Base-by-base conservation (phyloP, 2,888 invertebrate species). In the Aleiodes leptofemur region DNA sequence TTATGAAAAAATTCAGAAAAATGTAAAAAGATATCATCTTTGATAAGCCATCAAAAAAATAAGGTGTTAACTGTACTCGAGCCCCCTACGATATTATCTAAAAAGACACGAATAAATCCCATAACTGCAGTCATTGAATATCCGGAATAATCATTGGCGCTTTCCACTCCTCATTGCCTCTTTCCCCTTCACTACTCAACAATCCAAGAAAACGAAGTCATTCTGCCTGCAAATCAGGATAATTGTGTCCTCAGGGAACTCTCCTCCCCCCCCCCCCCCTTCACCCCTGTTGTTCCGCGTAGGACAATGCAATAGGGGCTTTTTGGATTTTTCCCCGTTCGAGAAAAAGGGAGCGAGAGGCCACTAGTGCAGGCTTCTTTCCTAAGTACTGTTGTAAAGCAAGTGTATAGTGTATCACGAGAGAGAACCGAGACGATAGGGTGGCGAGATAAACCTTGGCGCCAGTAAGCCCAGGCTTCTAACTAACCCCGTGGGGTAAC, bases 171-270 rank as follows among this genome's bases (percentile, higher is more conserved):
- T 70, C 57, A 59, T 73, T 53, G 55, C 69, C 16, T 64, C 55
- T 59, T 50, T 34, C 8, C 8, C 43, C 7, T 66, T 69, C 56
- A 34, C 53, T 23, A 23, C 34, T 66, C 56, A 51, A 56, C 64
- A 59, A 72, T 48, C 53, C 43, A 64, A 55, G 48, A 72, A 51
- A 57, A 81, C 78, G 76, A 83, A 81, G 75, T 82, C 80, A 82
- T 80, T 80, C 79, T 76, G 77, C 81, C 82, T 61, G 82, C 84
- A 86, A 87, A 86, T 88, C 87, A 86, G 85, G 84, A 87, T 87
- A 87, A 88, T 87, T 83, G 85, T 82, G 84, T 81, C 86, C 85
- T 85, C 76, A 79, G 86, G 85, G 84, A 82, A 73, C 76, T 79
- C 77, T 34, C 4, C 59, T 4, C 57, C 79, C 82, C 80, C 23